Evolutionary conservation across 1,140 invertebrate species (phyloP), one percentile per base, ranked within the genome.

Genomic region (Eciton burchellii): DNA sequence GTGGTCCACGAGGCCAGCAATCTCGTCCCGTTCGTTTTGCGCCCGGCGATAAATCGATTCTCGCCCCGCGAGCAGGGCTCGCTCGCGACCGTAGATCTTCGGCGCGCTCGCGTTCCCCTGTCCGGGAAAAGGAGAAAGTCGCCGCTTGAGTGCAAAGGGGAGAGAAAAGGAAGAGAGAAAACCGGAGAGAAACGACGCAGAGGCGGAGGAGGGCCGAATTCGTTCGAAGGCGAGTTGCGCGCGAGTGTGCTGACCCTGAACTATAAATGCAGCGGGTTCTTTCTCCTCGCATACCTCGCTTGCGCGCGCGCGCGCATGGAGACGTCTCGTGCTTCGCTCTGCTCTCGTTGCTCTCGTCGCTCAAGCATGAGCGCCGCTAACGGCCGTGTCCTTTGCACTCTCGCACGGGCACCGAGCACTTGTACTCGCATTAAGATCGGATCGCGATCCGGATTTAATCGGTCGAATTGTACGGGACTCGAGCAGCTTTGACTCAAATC

Each of bases 211-310:
- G 71, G 47, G 29, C 70, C 76, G 63, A 88, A 82, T 87, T 81
- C 68, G 84, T 71, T 35, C 71, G 60, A 8, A 43, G 16, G 24
- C 47, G 49, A 60, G 79, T 66, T 66, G 74, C 54, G 82, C 79
- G 57, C 63, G 81, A 85, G 84, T 89, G 70, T 81, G 83, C 82
- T 88, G 90, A 91, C 90, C 89, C 89, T 91, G 90, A 91, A 91
- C 90, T 91, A 91, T 87, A 90, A 91, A 90, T 82, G 87, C 86
- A 71, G 79, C 63, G 59, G 83, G 57, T 82, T 82, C 87, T 88
- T 89, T 88, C 79, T 82, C 57, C 74, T 9, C 59, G 71, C 86
- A 79, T 87, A 84, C 54, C 82, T 47, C 81, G 21, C 68, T 12
- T 21, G 57, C n/a, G 26, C 60, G 52, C 35, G 54, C 71, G 60